Conservation (phyloP, 2,797 vertebrate species). For the Rhodeus uyekii region DNA sequence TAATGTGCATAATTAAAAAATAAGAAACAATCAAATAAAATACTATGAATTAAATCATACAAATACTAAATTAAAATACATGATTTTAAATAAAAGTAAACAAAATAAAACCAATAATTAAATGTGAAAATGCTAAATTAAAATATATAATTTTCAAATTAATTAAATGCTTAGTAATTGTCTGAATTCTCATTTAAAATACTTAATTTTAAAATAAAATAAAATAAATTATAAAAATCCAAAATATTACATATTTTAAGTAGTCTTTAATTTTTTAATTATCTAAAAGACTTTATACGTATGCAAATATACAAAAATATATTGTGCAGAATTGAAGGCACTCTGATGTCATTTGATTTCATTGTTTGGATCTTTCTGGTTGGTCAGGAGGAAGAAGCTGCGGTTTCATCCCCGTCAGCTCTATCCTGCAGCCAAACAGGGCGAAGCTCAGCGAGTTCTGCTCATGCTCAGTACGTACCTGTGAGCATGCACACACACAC, state of each 20-base stretch:
- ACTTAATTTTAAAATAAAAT: background rate
- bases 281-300: too few relatives aligned
- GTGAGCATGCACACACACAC: background rate
- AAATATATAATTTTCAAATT: background rate
- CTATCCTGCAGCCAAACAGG: constrained; percentile 89
- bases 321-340: background rate
- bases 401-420: constrained; percentile 91
- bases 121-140: background rate
- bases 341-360: background rate
- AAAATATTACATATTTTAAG: too few relatives aligned
- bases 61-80: background rate
- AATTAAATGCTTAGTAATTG: background rate
- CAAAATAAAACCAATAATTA: background rate
- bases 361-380: constrained; percentile 22
- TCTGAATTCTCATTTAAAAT: background rate
- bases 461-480: constrained; percentile 89
- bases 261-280: too few relatives aligned
- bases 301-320: too few relatives aligned
- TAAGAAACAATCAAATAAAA: background rate
- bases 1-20: too few relatives aligned
- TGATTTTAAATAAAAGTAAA: background rate
- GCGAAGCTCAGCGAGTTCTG: constrained; percentile 89
- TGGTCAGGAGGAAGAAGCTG: constrained; percentile 85
- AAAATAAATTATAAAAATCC: background rate
- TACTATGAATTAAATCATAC: background rate